phyloP scores from a whole-genome alignment of 2,113 vertebrate species.

The Python bivittatus region DNA sequence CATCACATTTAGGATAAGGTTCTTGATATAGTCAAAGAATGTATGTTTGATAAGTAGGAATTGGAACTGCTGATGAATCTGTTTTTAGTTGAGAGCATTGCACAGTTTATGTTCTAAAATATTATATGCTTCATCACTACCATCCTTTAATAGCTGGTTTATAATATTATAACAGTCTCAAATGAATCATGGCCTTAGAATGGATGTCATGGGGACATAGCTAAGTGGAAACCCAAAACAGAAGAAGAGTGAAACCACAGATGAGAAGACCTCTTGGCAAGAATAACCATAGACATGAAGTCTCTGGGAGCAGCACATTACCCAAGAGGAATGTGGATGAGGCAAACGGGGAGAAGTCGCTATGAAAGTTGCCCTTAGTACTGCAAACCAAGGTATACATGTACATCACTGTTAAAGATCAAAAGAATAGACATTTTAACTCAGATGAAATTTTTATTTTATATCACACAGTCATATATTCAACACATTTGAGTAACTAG shows the following conservation, averaged over 20 bases:
- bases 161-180: slow-evolving; percentile 29
- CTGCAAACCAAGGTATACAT: slow-evolving; percentile 25
- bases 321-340: slow-evolving; percentile 36
- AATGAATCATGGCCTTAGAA: slow-evolving; percentile 39
- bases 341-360: not conserved
- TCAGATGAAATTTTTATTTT: not conserved
- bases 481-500: slow-evolving; percentile 24
- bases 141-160: slow-evolving; percentile 36
- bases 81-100: slow-evolving; percentile 28
- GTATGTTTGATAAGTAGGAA: not conserved
- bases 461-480: slow-evolving; percentile 18
- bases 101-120: slow-evolving; percentile 23
- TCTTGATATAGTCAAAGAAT: not conserved
- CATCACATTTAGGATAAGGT: not conserved
- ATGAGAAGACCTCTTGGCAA: not conserved
- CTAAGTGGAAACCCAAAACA: not conserved
- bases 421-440: slow-evolving; percentile 19
- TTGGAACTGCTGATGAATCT: not conserved
- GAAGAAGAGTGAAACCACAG: slow-evolving; percentile 19
- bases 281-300: slow-evolving; percentile 43
- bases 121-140: slow-evolving; percentile 3
- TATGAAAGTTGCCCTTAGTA: slow-evolving; percentile 33
- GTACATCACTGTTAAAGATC: slow-evolving; percentile 39
- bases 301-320: slow-evolving; percentile 31
- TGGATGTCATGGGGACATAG: slow-evolving; percentile 36